Percentiles rank a stretch among this genome's conserved stretches.
phyloP scores from a whole-genome alignment of 2,888 invertebrate genomes.

The Leistus spinibarbis region DNA sequence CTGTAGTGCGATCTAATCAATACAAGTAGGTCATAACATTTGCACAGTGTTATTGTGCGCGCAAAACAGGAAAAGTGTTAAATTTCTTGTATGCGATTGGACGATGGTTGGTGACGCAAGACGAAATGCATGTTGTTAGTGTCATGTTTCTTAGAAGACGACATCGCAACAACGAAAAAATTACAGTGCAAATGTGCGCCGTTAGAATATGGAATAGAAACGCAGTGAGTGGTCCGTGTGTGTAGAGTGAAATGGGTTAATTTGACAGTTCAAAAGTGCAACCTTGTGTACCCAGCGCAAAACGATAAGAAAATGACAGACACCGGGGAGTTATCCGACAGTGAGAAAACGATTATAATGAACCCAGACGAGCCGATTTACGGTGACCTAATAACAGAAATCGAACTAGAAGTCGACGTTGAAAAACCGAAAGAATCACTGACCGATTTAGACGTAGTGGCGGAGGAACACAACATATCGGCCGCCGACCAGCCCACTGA shows the following conservation, averaged over 20 bases:
- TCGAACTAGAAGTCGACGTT: slow-evolving; percentile 39
- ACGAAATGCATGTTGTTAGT: slow-evolving; percentile 12
- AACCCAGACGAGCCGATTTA: slow-evolving; percentile 31
- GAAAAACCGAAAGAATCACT: slow-evolving; percentile 39
- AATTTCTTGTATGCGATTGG: slow-evolving; percentile 24
- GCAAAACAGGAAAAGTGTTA: slow-evolving; percentile 35
- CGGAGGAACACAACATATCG: slow-evolving; percentile 32
- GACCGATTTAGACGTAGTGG: slow-evolving; percentile 32
- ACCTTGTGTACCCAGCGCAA: background rate
- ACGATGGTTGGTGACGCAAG: slow-evolving; percentile 13
- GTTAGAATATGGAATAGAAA: slow-evolving; percentile 3
- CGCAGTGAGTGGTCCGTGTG: slow-evolving; percentile 3
- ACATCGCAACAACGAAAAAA: background rate
- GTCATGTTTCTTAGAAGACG: slow-evolving; percentile 17
- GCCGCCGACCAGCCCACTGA: slow-evolving; percentile 15
- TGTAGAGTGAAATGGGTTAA: slow-evolving; percentile 29
- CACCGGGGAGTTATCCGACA: slow-evolving; percentile 23
- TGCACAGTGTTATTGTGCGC: slow-evolving; percentile 38
- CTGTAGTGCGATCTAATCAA: slow-evolving; percentile 32
- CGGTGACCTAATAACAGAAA: slow-evolving; percentile 37
- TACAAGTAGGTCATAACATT: slow-evolving; percentile 40
- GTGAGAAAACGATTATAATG: slow-evolving; percentile 30
- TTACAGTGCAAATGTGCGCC: slow-evolving; percentile 13
- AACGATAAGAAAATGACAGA: slow-evolving; percentile 13
- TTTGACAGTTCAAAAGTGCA: slow-evolving; percentile 10